Conservation (phyloP, 1,140 invertebrate genomes). For the Zaprionus ghesquierei region DNA sequence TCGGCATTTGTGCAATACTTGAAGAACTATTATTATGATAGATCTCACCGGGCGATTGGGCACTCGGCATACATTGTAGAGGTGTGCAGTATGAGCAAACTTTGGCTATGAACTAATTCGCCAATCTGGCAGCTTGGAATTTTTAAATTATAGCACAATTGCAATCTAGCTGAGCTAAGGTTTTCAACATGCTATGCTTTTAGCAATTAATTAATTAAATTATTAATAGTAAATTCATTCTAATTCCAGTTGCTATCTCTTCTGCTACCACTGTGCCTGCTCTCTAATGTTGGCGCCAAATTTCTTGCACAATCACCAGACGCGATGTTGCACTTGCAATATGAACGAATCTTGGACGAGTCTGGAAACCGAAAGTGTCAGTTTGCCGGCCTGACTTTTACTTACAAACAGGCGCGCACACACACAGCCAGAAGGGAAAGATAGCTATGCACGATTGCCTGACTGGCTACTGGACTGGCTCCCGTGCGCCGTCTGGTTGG, state of each 20-base stretch:
- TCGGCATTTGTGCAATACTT: not conserved
- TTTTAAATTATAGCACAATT: too few species aligned
- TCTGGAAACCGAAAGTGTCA: slow-evolving; percentile 63
- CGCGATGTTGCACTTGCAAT: slow-evolving; percentile 74
- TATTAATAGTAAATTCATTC: too few species aligned
- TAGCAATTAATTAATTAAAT: too few species aligned
- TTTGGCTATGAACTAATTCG: too few species aligned
- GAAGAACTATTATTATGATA: not conserved
- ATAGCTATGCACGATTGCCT: slow-evolving; percentile 5
- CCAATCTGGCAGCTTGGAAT: too few species aligned
- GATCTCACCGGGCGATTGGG: not conserved
- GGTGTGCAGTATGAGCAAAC: not conserved
- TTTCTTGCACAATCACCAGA: slow-evolving; percentile 52
- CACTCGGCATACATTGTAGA: not conserved
- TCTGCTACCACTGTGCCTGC: slow-evolving; percentile 37
- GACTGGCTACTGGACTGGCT: not conserved
- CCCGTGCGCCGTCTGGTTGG: slow-evolving; percentile 1
- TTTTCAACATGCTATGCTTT: too few species aligned
- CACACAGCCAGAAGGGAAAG: slow-evolving; percentile 7
- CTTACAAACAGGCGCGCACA: slow-evolving; percentile 34
- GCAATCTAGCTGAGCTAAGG: too few species aligned
- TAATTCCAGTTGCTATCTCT: not conserved
- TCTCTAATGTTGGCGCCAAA: slow-evolving; percentile 30
- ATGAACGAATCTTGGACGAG: slow-evolving; percentile 23
- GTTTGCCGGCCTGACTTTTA: slow-evolving; percentile 61